Evolutionary conservation across 2,113 vertebrate species (phyloP), one percentile per base, ranked within the genome.

Genomic region (Edolisoma coerulescens): DNA sequence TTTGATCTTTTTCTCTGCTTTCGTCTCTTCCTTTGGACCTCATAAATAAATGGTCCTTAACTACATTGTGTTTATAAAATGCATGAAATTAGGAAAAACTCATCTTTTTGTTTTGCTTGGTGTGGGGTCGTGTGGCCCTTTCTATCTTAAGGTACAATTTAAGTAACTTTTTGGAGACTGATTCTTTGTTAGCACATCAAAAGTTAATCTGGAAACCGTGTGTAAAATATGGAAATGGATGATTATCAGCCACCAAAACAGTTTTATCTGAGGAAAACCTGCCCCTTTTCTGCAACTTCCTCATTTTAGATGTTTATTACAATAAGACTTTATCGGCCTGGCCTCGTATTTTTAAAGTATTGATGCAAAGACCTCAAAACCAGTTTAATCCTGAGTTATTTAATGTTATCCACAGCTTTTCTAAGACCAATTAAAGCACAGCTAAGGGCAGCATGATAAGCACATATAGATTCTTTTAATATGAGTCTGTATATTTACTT

Each of bases 271-370:
- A 73, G 95, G 95, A 96, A 91, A 87, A 85, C 49, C 11, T 84
- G 73, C 24, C 39, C 39, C 59, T 53, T 93, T 89, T 65, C 44
- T 69, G 35, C 61, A 90, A 91, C 95, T 96, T 96, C 96, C 94
- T 94, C 92, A 94, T 96, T 96, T 95, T 9, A 87, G 67, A 11
- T 94, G 63, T 92, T 90, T 87, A 57, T 90, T 87, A 50, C 64
- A 91, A 76, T 49, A 13, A 76, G 47, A 8, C 69, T 78, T 91
- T 59, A 81, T 89, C 89, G 75, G 77, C 67, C 59, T 45, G 45
- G 22, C 70, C 92, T 67, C 1, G 2, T 32, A 42, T 81, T 89
- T 90, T 81, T 59, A 3, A 88, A 82, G 27, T 71, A 68, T 67
- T 15, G 7, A 63, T 60, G 60, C 6, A 45, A 60, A 87, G 50